phyloP scores from a whole-genome alignment of 2,797 vertebrate genomes.

The Mormyrus proboscirostris region DNA sequence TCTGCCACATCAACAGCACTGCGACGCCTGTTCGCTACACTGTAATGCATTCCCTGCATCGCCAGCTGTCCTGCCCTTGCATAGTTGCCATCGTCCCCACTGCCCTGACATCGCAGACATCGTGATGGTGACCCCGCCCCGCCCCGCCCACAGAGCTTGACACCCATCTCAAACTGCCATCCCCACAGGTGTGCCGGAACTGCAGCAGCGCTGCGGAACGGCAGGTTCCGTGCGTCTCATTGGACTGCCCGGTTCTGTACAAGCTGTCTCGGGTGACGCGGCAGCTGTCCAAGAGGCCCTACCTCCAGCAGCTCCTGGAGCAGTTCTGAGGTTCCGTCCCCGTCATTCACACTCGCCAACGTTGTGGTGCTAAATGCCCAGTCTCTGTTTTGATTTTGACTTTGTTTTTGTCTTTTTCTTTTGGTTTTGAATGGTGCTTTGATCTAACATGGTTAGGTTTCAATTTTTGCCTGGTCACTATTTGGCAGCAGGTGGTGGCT shows the following conservation, averaged over 20 bases:
- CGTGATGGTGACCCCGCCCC: background rate
- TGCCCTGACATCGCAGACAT: background rate
- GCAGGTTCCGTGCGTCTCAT: conserved; percentile 79
- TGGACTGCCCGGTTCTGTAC: conserved; percentile 90
- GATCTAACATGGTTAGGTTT: conserved; percentile 41
- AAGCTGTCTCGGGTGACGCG: conserved; percentile 80
- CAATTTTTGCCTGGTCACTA: conserved; percentile 66
- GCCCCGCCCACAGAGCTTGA: background rate
- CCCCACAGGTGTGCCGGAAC: conserved; percentile 80
- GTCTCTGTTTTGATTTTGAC: conserved; percentile 35
- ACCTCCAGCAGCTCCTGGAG: conserved; percentile 89
- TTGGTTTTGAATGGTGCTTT: conserved; percentile 48
- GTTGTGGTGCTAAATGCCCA: conserved; percentile 52
- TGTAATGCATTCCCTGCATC: background rate
- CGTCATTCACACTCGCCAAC: background rate
- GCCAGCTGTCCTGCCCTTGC: background rate
- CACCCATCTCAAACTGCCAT: background rate
- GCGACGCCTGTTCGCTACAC: background rate
- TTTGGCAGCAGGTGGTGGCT: conserved; percentile 39
- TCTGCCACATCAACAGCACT: background rate
- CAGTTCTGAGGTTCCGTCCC: conserved; percentile 75
- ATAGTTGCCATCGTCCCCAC: background rate
- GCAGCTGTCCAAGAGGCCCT: conserved; percentile 83
- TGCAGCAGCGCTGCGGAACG: conserved; percentile 78
- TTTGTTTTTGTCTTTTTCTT: conserved; percentile 30